Percentiles rank a stretch among this genome's conserved stretches.
Evolutionary conservation across 1,140 invertebrate genomes (phyloP).

Genomic region (Hetaerina americana): DNA sequence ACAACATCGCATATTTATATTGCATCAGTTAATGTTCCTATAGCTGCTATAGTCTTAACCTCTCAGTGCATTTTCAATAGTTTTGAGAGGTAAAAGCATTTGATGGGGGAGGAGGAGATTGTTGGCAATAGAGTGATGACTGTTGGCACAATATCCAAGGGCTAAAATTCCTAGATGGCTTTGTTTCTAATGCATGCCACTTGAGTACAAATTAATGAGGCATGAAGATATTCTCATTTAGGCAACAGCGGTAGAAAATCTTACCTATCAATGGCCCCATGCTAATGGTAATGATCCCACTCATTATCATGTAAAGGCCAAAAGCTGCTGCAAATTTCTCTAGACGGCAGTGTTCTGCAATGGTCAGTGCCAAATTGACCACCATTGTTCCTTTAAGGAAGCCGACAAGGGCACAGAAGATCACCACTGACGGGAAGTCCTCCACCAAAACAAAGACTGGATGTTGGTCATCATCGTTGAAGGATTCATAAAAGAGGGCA

Average conservation of each 20-base stretch:
- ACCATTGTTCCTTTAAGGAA: slow-evolving; percentile 17
- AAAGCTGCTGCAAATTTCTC: slow-evolving; percentile 32
- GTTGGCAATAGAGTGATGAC: no score
- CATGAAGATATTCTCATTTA: no score
- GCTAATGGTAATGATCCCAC: slow-evolving; percentile 26
- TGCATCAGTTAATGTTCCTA: no score
- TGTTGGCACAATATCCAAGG: no score
- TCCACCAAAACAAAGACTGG: slow-evolving; percentile 8
- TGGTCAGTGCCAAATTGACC: slow-evolving; percentile 27
- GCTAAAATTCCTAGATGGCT: no score
- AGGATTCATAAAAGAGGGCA: no score
- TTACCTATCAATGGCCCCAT: slow-evolving; percentile 31
- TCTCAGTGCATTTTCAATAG: no score
- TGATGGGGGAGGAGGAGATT: background rate
- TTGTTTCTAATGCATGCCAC: no score
- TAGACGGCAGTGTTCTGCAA: slow-evolving; percentile 29
- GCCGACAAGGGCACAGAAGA: slow-evolving; percentile 8
- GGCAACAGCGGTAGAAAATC: background rate
- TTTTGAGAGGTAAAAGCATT: background rate
- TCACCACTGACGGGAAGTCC: slow-evolving; percentile 1
- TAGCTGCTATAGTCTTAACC: no score
- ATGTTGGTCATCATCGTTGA: no score
- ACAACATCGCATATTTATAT: no score
- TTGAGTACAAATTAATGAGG: no score
- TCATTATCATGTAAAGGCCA: slow-evolving; percentile 29